phyloP scores from a whole-genome alignment of 2,888 invertebrate genomes.

The Cotesia congregata region DNA sequence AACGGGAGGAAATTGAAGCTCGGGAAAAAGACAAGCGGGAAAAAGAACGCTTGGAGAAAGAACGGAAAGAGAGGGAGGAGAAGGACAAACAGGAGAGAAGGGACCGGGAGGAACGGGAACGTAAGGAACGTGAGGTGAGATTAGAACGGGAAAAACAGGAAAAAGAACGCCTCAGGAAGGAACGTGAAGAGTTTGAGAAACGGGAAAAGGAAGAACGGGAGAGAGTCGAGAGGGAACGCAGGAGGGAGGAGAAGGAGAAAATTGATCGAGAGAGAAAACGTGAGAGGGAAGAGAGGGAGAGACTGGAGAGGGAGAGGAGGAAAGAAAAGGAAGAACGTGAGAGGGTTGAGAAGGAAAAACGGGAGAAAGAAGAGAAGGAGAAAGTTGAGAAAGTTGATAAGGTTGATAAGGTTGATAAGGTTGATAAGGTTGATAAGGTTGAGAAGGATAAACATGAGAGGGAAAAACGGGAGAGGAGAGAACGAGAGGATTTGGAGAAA shows the following conservation, averaged over 20 bases:
- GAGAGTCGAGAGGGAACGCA: slow-evolving; percentile 60
- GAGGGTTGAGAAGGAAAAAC: slow-evolving; percentile 61
- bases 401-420: slow-evolving; percentile 55
- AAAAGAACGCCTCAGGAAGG: slow-evolving; percentile 65
- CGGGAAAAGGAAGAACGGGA: slow-evolving; percentile 70
- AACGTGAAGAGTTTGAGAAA: slow-evolving; percentile 63
- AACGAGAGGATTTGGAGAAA: slow-evolving; percentile 70
- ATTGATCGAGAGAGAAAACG: slow-evolving; percentile 67
- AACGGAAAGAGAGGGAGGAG: slow-evolving; percentile 59
- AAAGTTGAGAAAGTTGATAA: slow-evolving; percentile 69
- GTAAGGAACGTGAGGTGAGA: slow-evolving; percentile 59
- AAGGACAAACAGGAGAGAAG: slow-evolving; percentile 54
- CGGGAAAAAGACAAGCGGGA: slow-evolving; percentile 55
- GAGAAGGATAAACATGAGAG: slow-evolving; percentile 61
- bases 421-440: slow-evolving; percentile 53
- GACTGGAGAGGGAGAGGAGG: slow-evolving; percentile 57
- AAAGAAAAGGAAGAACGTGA: slow-evolving; percentile 64
- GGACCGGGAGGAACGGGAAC: slow-evolving; percentile 56
- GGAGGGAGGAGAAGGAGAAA: slow-evolving; percentile 64
- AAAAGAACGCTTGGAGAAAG: slow-evolving; percentile 58
- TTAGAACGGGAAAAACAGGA: slow-evolving; percentile 62
- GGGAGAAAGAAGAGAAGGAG: slow-evolving; percentile 68
- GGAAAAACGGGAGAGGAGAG: slow-evolving; percentile 58
- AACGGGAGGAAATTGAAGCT: slow-evolving; percentile 56
- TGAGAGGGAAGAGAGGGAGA: slow-evolving; percentile 67